A percentile compares a stretch with the other conserved stretches of the same genome.
Evolutionary conservation across 2,888 invertebrate species (phyloP).

Genomic region (Elmis aenea): DNA sequence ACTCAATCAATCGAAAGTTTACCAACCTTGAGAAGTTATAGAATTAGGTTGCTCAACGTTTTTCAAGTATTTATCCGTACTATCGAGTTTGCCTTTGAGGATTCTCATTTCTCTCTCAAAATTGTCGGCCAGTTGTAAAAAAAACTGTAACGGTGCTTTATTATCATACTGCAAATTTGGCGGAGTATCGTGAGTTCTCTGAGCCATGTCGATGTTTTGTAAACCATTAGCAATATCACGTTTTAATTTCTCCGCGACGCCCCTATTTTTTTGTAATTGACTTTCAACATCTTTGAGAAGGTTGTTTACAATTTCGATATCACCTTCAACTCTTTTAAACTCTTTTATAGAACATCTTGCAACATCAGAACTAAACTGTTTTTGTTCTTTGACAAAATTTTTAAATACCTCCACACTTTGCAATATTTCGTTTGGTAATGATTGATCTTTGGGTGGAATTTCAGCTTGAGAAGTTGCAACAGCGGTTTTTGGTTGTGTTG

Average conservation of each 20-base stretch:
- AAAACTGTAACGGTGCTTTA: conserved; percentile 65
- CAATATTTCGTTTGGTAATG: conserved; percentile 71
- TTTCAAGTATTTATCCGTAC: conserved; percentile 66
- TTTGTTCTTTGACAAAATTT: conserved; percentile 81
- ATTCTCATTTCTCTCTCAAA: conserved; percentile 67
- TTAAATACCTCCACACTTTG: conserved; percentile 77
- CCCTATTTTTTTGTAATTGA: conserved; percentile 57
- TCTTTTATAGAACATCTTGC: conserved; percentile 60
- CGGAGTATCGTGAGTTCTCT: conserved; percentile 72
- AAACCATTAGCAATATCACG: conserved; percentile 67
- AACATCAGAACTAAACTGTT: conserved; percentile 74
- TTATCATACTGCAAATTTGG: conserved; percentile 73
- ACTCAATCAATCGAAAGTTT: conserved; percentile 7
- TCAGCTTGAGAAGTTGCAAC: conserved; percentile 39
- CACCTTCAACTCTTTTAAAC: conserved; percentile 58
- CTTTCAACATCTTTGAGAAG: conserved; percentile 58
- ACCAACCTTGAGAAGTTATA: conserved; percentile 61
- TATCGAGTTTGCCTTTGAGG: conserved; percentile 66
- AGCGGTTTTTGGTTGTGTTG: conserved; percentile 43
- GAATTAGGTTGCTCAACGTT: conserved; percentile 60
- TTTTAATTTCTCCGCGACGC: conserved; percentile 60
- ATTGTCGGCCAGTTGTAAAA: conserved; percentile 61
- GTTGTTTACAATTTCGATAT: conserved; percentile 56
- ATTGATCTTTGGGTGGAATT: conserved; percentile 57
- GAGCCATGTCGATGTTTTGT: conserved; percentile 72